Percentiles rank a stretch among this genome's conserved stretches.
Evolutionary conservation across 1,140 invertebrate species (phyloP).

Genomic region (Dinothrombium tinctorium): DNA sequence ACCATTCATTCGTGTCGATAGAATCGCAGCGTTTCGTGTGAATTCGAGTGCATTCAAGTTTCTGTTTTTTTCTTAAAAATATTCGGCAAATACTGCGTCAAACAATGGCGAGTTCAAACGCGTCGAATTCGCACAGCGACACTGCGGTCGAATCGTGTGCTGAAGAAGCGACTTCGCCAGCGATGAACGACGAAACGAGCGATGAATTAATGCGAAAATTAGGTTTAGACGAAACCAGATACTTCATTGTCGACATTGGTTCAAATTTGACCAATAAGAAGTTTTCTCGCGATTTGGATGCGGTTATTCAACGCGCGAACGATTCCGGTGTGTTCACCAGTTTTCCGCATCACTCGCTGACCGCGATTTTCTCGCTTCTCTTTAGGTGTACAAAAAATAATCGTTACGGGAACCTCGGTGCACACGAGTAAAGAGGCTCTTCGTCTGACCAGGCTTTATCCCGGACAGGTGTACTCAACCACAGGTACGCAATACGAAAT

Average conservation of each 20-base stretch:
- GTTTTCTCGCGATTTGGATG: slow-evolving; percentile 69
- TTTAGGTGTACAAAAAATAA: slow-evolving; percentile 71
- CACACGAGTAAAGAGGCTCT: slow-evolving; percentile 69
- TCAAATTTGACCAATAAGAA: slow-evolving; percentile 89
- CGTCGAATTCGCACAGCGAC: no score
- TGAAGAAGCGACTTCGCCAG: no score
- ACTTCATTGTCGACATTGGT: slow-evolving; percentile 73
- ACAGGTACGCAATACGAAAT: slow-evolving; percentile 51
- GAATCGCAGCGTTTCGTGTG: no score
- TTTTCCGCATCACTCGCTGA: neutral
- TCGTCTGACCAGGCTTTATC: slow-evolving; percentile 29
- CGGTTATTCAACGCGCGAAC: slow-evolving; percentile 69
- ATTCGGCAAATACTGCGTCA: no score
- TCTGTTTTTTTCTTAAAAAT: no score
- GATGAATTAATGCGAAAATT: slow-evolving; percentile 1
- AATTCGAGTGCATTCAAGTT: no score
- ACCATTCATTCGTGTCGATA: no score
- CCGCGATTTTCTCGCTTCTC: slow-evolving; percentile 7
- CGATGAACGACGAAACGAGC: no score
- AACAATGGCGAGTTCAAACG: no score
- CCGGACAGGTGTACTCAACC: slow-evolving; percentile 47
- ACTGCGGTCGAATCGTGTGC: no score
- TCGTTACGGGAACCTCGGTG: slow-evolving; percentile 71
- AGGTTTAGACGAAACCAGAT: slow-evolving; percentile 18
- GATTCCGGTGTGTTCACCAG: slow-evolving; percentile 41